phyloP scores from a whole-genome alignment of 2,797 vertebrate genomes.

The Acropternis orthonyx region DNA sequence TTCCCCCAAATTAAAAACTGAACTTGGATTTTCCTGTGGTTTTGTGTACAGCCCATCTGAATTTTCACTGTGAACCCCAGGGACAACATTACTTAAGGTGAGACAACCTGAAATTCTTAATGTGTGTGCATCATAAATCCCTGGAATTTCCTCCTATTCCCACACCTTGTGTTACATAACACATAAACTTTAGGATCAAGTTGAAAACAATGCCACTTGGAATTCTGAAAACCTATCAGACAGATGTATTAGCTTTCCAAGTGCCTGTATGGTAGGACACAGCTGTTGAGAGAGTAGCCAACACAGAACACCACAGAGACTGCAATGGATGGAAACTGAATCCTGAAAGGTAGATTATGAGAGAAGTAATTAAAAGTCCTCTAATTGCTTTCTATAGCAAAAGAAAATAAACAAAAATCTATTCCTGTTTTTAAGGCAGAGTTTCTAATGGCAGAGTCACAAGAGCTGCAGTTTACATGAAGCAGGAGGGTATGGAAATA shows the following conservation, averaged over 20 bases:
- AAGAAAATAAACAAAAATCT: slow-evolving; percentile 24
- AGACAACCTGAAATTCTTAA: not conserved
- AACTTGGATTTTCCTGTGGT: not conserved
- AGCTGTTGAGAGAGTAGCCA: slow-evolving; percentile 2
- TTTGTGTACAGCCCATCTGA: not conserved
- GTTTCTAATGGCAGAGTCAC: not conserved
- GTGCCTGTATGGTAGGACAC: not conserved
- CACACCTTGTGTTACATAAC: not conserved
- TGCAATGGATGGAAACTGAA: not conserved
- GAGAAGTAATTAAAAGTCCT: not conserved
- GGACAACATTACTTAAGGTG: not conserved
- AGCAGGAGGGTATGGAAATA: slow-evolving; percentile 33
- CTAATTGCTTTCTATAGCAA: slow-evolving; percentile 20
- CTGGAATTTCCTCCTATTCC: not conserved
- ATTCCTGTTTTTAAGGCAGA: not conserved
- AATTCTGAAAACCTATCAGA: not conserved
- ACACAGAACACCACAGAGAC: not conserved
- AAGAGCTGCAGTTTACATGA: slow-evolving; percentile 19
- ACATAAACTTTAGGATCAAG: not conserved
- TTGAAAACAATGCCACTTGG: not conserved
- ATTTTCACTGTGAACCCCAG: not conserved
- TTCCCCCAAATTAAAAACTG: not conserved
- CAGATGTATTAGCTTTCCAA: not conserved
- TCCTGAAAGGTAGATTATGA: not conserved
- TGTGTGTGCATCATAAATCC: not conserved